phyloP scores from a whole-genome alignment of 1,140 invertebrate genomes.

The Thalassaphorura encarpata region DNA sequence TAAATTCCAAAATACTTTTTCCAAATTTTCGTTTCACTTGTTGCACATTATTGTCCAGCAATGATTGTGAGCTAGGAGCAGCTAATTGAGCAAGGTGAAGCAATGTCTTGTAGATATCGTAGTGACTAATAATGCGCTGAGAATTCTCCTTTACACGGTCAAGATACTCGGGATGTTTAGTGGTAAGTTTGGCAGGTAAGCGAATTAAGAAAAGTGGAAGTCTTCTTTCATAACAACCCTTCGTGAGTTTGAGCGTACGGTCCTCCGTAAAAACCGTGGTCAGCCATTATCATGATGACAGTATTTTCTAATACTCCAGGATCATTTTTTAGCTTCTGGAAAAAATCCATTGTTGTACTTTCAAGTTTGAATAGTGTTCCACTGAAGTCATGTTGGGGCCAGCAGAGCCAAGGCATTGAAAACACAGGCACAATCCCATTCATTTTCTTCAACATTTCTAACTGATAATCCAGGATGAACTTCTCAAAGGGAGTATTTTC shows the following conservation, averaged over 20 bases:
- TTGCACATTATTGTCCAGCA: not conserved
- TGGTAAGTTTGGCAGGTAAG: not conserved
- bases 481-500: not conserved
- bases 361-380: not conserved
- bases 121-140: not conserved
- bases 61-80: not conserved
- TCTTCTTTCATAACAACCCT: not conserved
- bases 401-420: constrained; percentile 2
- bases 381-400: not conserved
- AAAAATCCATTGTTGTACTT: not conserved
- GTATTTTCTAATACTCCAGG: not conserved
- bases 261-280: constrained; percentile 1
- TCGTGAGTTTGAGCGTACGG: not conserved
- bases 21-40: not conserved
- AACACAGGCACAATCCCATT: not conserved
- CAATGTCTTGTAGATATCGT: not conserved
- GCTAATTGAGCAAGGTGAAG: not conserved
- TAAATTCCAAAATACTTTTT: not conserved
- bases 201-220: not conserved
- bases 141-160: not conserved
- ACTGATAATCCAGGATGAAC: not conserved
- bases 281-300: not conserved
- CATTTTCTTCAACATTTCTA: not conserved
- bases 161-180: not conserved
- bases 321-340: not conserved